These are phyloP conservation scores for Girardia tigrina DNA, from an alignment of 2,888 invertebrate genomes.

Conservation along the genomic window DNA sequence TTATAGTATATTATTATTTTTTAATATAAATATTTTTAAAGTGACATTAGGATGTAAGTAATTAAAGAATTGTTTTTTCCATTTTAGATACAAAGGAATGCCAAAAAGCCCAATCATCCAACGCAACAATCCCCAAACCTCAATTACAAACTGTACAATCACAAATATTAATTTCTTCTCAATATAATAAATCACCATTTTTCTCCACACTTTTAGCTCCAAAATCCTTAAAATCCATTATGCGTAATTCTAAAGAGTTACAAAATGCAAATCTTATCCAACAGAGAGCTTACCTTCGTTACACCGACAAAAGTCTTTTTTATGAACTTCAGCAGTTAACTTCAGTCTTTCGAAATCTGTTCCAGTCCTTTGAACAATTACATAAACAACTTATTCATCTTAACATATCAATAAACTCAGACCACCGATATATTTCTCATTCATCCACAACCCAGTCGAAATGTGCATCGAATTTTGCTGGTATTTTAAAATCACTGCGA, in stretches of 20 bases:
- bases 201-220: slow-evolving; percentile 3
- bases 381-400: slow-evolving; percentile 19
- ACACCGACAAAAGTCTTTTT: neutral
- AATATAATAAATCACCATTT: slow-evolving; percentile 19
- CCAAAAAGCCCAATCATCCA: neutral
- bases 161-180: neutral
- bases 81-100: neutral
- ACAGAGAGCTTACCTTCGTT: slow-evolving; percentile 1
- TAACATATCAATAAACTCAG: neutral
- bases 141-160: neutral
- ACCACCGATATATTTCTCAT: neutral
- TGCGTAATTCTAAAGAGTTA: neutral
- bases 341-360: neutral
- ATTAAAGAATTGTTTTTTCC: too few species aligned
- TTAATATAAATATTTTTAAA: too few species aligned
- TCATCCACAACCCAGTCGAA: neutral
- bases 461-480: neutral
- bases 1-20: too few species aligned
- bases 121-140: neutral
- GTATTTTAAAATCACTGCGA: neutral
- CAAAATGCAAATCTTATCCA: neutral
- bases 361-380: neutral
- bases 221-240: neutral
- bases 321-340: slow-evolving; percentile 2
- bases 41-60: too few species aligned